Evolutionary conservation across 1,140 invertebrate species (phyloP), one percentile per base, ranked within the genome.

Genomic region (Temnothorax nylanderi): DNA sequence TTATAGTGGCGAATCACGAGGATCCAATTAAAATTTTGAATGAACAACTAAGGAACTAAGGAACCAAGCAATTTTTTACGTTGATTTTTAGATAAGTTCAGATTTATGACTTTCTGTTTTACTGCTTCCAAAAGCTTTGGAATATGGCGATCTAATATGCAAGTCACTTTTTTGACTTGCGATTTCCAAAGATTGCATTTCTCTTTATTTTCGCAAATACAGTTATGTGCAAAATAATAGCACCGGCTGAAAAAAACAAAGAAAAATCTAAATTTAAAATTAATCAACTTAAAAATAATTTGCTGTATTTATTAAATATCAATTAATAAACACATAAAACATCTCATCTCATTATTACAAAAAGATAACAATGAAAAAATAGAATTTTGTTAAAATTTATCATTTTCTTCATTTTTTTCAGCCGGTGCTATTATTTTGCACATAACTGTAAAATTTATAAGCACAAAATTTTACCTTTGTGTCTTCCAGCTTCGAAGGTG

Each of bases 401-500:
- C 1, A 26, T 26, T 26, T 26, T 26, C 26, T 26, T 26, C 26
- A 26, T 26, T 26, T 26, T 26, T 26, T 26, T 26, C 26, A 26
- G 26, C 26, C 26, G 26, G 0, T 26, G 26, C 26, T 26, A 26
- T 26, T 26, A 26, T 26, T 26, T 26, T 26, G 26, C 26, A 26
- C 26, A 26, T 26, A 26, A 26, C 26, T 26, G 26, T 26, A 26
- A 26, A 26, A 62, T 7, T 49, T 84, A 49, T 16, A 60, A 60
- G 7, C 11, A 18, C 16, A 51, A 62, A 74, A 69, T 88, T 88
- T 90, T 92, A 95, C 94, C 89, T 92, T 80, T 65, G 89, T 91
- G 86, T 87, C 90, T 44, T 93, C 90, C 34, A 94, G 82, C 64
- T 58, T 92, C 21, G 92, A 91, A 13, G 91, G 72, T 16, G 81